A percentile compares a stretch with the other conserved stretches of the same genome.
Conservation (phyloP, 2,113 vertebrate species). For the Neopipo cinnamomea region DNA sequence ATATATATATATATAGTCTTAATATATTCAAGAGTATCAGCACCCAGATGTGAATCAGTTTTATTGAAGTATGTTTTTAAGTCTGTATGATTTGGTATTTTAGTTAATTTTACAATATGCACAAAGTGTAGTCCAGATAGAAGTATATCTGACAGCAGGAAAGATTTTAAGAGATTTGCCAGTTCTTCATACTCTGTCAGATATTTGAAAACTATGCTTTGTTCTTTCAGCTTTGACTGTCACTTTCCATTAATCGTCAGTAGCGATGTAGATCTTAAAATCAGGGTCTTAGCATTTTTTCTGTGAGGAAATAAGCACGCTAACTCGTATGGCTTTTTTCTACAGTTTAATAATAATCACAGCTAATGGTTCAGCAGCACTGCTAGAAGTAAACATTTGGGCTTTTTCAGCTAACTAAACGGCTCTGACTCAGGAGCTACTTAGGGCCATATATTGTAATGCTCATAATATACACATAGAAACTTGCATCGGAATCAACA, state of each 20-base stretch:
- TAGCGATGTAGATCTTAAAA: background rate
- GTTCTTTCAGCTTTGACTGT: constrained; percentile 13
- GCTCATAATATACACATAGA: background rate
- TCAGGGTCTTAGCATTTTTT: background rate
- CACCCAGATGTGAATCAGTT: background rate
- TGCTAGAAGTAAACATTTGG: constrained; percentile 6
- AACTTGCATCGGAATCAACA: background rate
- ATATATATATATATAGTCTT: background rate
- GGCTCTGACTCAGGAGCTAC: background rate
- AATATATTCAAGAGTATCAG: background rate
- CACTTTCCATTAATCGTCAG: background rate
- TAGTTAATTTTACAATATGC: background rate
- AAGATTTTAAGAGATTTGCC: constrained; percentile 17
- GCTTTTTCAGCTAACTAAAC: background rate
- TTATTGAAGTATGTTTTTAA: background rate
- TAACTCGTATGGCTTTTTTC: background rate
- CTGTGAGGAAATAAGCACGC: background rate
- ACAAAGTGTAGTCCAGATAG: background rate
- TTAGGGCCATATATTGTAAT: background rate
- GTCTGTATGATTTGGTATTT: background rate
- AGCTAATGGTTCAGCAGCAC: background rate
- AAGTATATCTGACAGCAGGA: constrained; percentile 29
- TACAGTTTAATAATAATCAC: background rate
- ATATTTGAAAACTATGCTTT: constrained; percentile 1
- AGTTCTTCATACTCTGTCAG: background rate